Conservation (phyloP, 2,888 invertebrate species). For the Agrilus biguttatus region DNA sequence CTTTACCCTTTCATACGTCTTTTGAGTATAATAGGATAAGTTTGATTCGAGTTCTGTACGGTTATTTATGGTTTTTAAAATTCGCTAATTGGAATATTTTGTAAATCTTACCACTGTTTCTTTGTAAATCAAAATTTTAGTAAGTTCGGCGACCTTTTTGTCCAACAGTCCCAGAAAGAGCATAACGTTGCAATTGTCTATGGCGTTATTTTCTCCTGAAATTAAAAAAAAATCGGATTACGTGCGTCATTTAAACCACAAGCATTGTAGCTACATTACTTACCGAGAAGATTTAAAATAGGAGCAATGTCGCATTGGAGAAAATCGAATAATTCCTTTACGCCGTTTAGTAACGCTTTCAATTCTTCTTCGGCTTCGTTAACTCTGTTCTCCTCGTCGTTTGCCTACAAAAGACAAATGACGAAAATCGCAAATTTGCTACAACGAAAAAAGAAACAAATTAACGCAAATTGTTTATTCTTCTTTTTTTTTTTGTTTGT, state of each 20-base stretch:
- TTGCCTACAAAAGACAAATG: slow-evolving; percentile 14
- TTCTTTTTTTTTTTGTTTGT: too few relatives aligned
- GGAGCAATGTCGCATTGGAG: slow-evolving; percentile 59
- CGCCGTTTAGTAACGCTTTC: slow-evolving; percentile 30
- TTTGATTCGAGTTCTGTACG: too few relatives aligned
- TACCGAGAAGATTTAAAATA: slow-evolving; percentile 23
- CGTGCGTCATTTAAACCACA: neutral
- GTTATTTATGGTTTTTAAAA: too few relatives aligned
- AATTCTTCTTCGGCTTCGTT: slow-evolving; percentile 17
- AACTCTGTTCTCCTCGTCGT: slow-evolving; percentile 23
- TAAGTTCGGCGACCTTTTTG: slow-evolving; percentile 52
- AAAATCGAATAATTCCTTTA: slow-evolving; percentile 40
- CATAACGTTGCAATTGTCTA: slow-evolving; percentile 62
- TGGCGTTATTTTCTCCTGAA: slow-evolving; percentile 48
- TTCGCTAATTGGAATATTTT: too few relatives aligned
- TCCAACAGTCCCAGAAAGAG: slow-evolving; percentile 73
- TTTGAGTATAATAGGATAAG: too few relatives aligned
- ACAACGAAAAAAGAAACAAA: neutral
- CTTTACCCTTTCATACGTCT: too few relatives aligned
- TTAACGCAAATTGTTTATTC: too few relatives aligned
- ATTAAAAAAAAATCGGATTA: slow-evolving; percentile 4
- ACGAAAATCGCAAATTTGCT: slow-evolving; percentile 1
- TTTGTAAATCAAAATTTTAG: slow-evolving; percentile 37
- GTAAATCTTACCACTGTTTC: slow-evolving; percentile 14
- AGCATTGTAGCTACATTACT: slow-evolving; percentile 9